Conservation (phyloP, 2,888 invertebrate genomes). For the Nomada ferruginata region DNA sequence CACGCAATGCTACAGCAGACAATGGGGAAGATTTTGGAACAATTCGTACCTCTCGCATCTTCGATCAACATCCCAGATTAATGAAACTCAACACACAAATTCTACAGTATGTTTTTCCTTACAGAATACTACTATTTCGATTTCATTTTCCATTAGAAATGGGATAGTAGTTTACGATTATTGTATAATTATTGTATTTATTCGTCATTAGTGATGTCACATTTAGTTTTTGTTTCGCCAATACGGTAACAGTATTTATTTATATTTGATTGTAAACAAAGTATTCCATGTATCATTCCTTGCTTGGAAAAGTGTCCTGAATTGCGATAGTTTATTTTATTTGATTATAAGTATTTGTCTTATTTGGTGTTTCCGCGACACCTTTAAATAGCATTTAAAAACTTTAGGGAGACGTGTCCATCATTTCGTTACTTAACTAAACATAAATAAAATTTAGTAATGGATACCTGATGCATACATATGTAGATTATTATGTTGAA, state of each 20-base stretch:
- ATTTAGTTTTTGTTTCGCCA: slow-evolving; percentile 61
- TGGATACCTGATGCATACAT: slow-evolving; percentile 1
- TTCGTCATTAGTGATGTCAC: slow-evolving; percentile 65
- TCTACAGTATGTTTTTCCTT: slow-evolving; percentile 53
- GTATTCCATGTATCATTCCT: slow-evolving; percentile 73
- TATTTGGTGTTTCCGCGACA: slow-evolving; percentile 26
- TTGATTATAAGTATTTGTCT: slow-evolving; percentile 51
- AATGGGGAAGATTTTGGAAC: slow-evolving; percentile 77
- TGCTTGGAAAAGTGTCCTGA: slow-evolving; percentile 32
- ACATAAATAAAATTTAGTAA: slow-evolving; percentile 31
- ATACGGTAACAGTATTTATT: slow-evolving; percentile 62
- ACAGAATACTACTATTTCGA: slow-evolving; percentile 38
- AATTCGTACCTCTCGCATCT: slow-evolving; percentile 71
- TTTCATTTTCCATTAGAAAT: slow-evolving; percentile 53
- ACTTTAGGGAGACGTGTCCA: neutral
- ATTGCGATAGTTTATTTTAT: slow-evolving; percentile 50
- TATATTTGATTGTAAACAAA: slow-evolving; percentile 49
- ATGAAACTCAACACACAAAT: slow-evolving; percentile 46
- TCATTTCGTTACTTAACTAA: slow-evolving; percentile 26
- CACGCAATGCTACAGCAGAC: slow-evolving; percentile 77
- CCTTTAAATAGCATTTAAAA: neutral
- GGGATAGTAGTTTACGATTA: slow-evolving; percentile 58
- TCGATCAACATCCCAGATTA: slow-evolving; percentile 62
- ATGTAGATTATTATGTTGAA: slow-evolving; percentile 30
- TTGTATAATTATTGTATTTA: slow-evolving; percentile 70